These are phyloP conservation scores for Schlechtendalia chinensis DNA, from an alignment of 1,140 invertebrate species.

Conservation along the genomic window DNA sequence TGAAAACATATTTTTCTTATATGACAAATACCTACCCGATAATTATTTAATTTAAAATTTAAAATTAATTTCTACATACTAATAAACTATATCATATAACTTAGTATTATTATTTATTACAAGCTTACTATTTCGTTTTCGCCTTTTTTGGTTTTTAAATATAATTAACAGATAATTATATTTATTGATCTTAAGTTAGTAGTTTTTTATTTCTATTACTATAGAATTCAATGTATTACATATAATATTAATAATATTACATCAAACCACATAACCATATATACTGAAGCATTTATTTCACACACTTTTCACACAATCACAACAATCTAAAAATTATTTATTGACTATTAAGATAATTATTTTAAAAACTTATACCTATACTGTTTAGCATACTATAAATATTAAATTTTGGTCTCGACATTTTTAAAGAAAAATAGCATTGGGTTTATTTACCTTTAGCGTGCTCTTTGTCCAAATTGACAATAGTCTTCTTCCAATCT, in stretches of 20 bases:
- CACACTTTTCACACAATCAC: background rate
- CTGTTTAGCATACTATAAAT: background rate
- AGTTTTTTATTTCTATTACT: too few species aligned
- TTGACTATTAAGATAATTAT: background rate
- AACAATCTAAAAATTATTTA: background rate
- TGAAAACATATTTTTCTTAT: too few species aligned
- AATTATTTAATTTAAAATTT: background rate
- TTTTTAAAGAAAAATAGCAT: background rate
- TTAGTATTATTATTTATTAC: too few species aligned
- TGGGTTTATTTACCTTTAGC: slow-evolving; percentile 66
- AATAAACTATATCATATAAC: background rate
- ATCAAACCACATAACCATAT: background rate
- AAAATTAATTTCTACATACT: background rate
- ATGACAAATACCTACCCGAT: background rate
- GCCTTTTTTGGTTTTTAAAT: too few species aligned
- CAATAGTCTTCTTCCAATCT: slow-evolving; percentile 82
- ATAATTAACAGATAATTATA: too few species aligned
- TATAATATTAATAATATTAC: too few species aligned
- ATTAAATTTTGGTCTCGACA: background rate
- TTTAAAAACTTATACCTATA: background rate
- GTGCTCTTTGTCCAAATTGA: slow-evolving; percentile 85
- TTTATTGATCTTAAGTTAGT: too few species aligned
- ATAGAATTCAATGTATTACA: too few species aligned
- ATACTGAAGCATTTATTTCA: background rate
- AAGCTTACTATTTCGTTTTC: too few species aligned